Evolutionary conservation across 2,113 vertebrate genomes (phyloP), one percentile per base, ranked within the genome.

Genomic region (Erythrocebus patas): DNA sequence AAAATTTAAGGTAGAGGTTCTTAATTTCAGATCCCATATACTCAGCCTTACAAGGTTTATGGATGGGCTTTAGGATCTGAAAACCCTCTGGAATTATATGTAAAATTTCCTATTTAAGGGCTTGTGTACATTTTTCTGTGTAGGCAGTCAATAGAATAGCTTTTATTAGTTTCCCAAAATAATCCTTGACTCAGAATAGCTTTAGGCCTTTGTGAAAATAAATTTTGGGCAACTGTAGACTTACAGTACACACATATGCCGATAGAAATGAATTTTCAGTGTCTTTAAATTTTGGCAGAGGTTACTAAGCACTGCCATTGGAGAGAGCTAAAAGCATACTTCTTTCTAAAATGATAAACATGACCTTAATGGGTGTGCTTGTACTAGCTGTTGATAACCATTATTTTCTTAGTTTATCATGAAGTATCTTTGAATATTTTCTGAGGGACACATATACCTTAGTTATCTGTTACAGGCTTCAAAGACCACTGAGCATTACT

Each of bases 321-420:
- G 32, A 80, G 38, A 95, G 18, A 87, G 52, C 20, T 61, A 81
- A 95, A 91, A 38, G 72, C 45, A 52, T 68, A 57, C 16, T 75
- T 72, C 59, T 72, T 95, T 25, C 40, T 97, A 73, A 85, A 89
- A 43, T 18, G 48, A 68, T 70, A 75, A 82, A 38, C 2, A 8
- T 96, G 64, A 14, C n/a, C 9, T 80, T 93, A 75, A 6, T 45
- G 2, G 4, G 6, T 82, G 1, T 90, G 25, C 76, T 92, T 96
- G 1, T 75, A 48, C 27, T 89, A 81, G 55, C 13, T 94, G 16
- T 72, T 92, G 40, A 57, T 84, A 82, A 85, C 40, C n/a, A 70
- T 66, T 59, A 72, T 96, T 93, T 96, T 97, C 86, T 92, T 82
- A 85, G 81, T 73, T 83, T 59, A 89, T 89, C 32, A 17, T 55